Conservation (phyloP, 2,888 invertebrate species). For the Drosophila subquinaria region DNA sequence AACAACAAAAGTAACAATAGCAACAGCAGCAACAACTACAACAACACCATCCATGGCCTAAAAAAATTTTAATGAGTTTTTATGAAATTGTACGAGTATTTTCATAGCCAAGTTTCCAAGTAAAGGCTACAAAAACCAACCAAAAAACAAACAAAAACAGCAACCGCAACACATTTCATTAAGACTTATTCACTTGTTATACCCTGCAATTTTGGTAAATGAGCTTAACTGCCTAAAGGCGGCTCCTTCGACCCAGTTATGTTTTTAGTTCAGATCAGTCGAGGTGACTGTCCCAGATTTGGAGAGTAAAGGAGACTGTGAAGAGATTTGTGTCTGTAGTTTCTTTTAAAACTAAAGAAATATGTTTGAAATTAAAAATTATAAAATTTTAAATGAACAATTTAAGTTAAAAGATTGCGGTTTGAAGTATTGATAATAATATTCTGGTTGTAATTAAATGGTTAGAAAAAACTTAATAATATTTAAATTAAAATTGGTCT, state of each 20-base stretch:
- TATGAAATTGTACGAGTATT: constrained; percentile 67
- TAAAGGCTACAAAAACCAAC: constrained; percentile 53
- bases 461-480: too few relatives aligned
- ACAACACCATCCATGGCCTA: constrained; percentile 28
- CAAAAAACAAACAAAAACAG: constrained; percentile 28
- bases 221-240: constrained; percentile 4
- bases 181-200: constrained; percentile 42
- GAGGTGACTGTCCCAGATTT: neutral
- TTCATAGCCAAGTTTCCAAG: constrained; percentile 54
- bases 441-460: too few relatives aligned
- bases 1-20: constrained; percentile 29
- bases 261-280: neutral
- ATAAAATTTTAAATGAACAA: neutral
- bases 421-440: too few relatives aligned
- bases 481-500: too few relatives aligned
- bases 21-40: constrained; percentile 7
- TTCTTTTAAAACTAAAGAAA: neutral
- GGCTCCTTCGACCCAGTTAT: constrained; percentile 6
- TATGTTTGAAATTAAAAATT: too few relatives aligned
- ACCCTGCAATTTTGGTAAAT: constrained; percentile 12
- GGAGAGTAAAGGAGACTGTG: neutral
- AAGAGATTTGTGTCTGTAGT: neutral
- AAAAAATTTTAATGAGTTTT: constrained; percentile 76
- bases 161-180: constrained; percentile 56
- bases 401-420: too few relatives aligned